Base-by-base conservation (phyloP, 1,140 invertebrate genomes). In the Atta texana region DNA sequence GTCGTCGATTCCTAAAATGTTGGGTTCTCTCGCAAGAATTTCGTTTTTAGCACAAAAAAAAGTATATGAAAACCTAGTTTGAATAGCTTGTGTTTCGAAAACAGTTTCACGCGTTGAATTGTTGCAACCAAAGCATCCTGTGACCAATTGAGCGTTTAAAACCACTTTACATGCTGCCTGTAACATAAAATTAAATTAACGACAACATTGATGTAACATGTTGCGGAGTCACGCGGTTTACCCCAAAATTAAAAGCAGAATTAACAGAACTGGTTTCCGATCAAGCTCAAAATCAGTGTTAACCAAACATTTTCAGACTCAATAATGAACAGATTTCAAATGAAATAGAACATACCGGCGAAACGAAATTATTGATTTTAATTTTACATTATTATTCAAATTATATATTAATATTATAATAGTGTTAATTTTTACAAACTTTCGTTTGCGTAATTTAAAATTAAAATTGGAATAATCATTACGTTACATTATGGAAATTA, bases 181-280 rank as follows among this genome's bases (percentile, higher is more conserved):
- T 75, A 63, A 71, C 55, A 74, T 84, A 84, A 63, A 84, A 28
- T 75, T 84, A 84, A 84, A 61, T 84, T 84, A 84, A 61, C 76
- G 44, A 68, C 55, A 75, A 81, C 39, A 84, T 61, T 75, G 44
- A 51, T 84, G 55, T n/a, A 84, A 61, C 34, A 84, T 55, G 34
- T 55, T 74, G 69, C 55, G 21, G 24, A 84, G 34, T 82, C 53
- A 72, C 53, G 53, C 69, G 55, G 39, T 72, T 82, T 72, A 24
- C 18, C 18, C 39, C 14, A 61, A 84, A 55, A 84, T 74, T 84
- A 61, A 72, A 84, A 53, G 39, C 28, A 21, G 7, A 84, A 31
- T 74, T 51, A 61, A 84, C 55, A 21, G 49, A 55, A n/a, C 24
- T 18, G 14, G 16, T 82, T 82, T 61, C 8, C n/a, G 69, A 74